Conservation (phyloP, 1,140 invertebrate species). For the Rhopalosiphum maidis region DNA sequence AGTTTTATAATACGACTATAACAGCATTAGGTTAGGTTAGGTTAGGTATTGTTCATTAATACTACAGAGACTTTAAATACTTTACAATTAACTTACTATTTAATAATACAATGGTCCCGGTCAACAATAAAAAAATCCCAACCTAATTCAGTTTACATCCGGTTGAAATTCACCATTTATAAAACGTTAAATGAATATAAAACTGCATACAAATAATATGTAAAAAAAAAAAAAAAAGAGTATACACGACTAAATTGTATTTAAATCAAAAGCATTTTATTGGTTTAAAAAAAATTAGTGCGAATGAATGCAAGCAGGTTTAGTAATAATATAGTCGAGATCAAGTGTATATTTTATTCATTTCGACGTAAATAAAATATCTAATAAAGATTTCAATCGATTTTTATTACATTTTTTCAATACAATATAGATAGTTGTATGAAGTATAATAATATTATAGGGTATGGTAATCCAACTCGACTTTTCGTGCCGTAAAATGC, state of each 20-base stretch:
- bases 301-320: not conserved
- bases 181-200: not conserved
- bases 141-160: not conserved
- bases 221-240: too few relatives aligned
- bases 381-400: not conserved
- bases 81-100: constrained; percentile 20
- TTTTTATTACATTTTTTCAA: not conserved
- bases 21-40: not conserved
- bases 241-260: not conserved
- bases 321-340: not conserved
- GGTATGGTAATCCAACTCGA: not conserved
- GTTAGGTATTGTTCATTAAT: constrained; percentile 7
- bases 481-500: not conserved
- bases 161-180: not conserved
- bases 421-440: not conserved
- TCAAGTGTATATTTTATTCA: not conserved
- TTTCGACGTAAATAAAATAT: not conserved
- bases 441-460: not conserved
- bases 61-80: not conserved
- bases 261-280: not conserved
- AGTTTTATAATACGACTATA: not conserved
- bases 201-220: not conserved
- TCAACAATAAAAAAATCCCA: constrained; percentile 6
- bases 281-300: not conserved
- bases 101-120: not conserved